Evolutionary conservation across 2,797 vertebrate genomes (phyloP).

Genomic region (Thamnophis elegans): DNA sequence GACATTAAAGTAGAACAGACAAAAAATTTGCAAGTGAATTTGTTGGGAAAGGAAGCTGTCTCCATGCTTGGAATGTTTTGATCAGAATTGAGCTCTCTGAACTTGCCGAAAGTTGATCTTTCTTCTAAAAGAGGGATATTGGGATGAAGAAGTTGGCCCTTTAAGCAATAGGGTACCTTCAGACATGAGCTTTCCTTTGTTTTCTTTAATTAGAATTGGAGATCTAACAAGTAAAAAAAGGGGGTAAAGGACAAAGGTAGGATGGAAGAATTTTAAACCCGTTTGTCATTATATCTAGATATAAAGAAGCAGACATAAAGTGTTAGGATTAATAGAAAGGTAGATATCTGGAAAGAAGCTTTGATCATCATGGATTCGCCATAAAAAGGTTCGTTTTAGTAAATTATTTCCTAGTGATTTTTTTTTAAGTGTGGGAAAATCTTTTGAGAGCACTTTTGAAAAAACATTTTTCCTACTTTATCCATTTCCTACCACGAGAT

Average conservation of each 20-base stretch:
- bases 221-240: not conserved
- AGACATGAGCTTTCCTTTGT: not conserved
- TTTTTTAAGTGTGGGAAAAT: not conserved
- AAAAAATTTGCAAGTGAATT: not conserved
- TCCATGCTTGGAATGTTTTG: not conserved
- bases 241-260: not conserved
- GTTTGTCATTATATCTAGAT: not conserved
- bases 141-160: not conserved
- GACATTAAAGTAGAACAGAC: not conserved
- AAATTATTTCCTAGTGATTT: not conserved
- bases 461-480: not conserved
- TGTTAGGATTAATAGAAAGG: not conserved
- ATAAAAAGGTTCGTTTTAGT: not conserved
- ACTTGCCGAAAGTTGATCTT: not conserved
- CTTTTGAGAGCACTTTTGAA: not conserved
- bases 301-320: not conserved
- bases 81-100: not conserved
- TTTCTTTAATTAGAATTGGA: not conserved
- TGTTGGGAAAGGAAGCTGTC: not conserved
- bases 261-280: not conserved
- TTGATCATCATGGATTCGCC: not conserved
- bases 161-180: not conserved
- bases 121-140: not conserved
- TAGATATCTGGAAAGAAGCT: not conserved
- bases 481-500: not conserved